Conservation (phyloP, 2,888 invertebrate species). For the Agonopterix subpropinquella region DNA sequence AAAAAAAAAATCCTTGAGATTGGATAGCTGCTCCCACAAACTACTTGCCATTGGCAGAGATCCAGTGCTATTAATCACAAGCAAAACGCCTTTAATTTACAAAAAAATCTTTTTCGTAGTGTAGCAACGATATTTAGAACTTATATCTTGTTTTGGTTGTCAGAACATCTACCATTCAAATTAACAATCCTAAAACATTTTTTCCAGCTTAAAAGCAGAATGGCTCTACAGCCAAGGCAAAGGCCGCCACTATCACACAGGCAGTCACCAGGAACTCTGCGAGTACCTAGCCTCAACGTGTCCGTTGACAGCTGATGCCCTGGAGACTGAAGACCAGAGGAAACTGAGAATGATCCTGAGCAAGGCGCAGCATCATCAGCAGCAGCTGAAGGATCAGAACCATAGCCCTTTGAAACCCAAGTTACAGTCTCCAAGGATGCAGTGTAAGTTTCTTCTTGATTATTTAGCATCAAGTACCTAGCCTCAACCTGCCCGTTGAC, state of each 20-base stretch:
- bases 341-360: constrained; percentile 90
- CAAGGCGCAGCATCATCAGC: constrained; percentile 93
- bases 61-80: no score
- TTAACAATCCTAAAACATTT: no score
- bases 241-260: constrained; percentile 89
- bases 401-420: constrained; percentile 59
- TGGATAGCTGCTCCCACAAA: no score
- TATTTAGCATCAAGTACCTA: no score
- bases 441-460: constrained; percentile 50
- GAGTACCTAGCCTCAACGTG: constrained; percentile 90
- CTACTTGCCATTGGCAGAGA: no score
- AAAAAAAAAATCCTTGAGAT: no score
- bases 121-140: no score
- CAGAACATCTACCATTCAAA: no score
- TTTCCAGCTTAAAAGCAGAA: constrained; percentile 88
- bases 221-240: constrained; percentile 97
- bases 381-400: constrained; percentile 85
- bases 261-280: constrained; percentile 87
- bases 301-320: constrained; percentile 86
- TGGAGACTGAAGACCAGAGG: constrained; percentile 91
- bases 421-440: constrained; percentile 67
- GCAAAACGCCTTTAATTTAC: no score
- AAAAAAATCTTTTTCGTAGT: no score
- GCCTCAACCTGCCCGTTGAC: constrained; percentile 89
- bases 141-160: no score